These are phyloP conservation scores for Andrena trimmerana DNA, from an alignment of 2,888 invertebrate genomes.

Conservation along the genomic window DNA sequence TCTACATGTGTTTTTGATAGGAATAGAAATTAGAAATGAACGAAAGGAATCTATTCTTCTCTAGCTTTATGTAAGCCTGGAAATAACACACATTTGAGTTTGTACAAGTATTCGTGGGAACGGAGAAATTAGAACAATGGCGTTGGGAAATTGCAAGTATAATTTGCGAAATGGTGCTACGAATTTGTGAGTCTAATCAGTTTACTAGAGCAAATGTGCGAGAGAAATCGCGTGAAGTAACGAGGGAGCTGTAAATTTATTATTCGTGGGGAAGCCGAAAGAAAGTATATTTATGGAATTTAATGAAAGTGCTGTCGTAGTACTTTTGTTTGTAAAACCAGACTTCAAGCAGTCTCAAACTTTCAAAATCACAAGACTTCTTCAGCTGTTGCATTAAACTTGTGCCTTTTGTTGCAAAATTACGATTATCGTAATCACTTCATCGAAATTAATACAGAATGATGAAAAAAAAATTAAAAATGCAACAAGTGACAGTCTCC, in stretches of 20 bases:
- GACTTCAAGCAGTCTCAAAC: no score
- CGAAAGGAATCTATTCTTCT: conserved; percentile 6
- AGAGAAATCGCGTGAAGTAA: conserved; percentile 16
- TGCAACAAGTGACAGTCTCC: no score
- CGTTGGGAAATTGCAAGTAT: conserved; percentile 19
- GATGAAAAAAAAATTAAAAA: no score
- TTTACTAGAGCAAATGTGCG: conserved; percentile 10
- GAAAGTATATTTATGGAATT: background rate
- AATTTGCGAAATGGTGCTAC: conserved; percentile 20
- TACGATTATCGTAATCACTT: no score
- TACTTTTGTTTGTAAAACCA: background rate
- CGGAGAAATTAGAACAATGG: conserved; percentile 19
- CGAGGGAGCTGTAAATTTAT: background rate
- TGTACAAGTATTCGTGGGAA: background rate
- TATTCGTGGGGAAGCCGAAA: background rate
- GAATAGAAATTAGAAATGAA: background rate
- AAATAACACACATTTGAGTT: background rate
- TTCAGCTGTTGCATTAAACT: no score
- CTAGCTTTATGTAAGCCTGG: background rate
- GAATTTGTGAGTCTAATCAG: conserved; percentile 7
- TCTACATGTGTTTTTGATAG: background rate
- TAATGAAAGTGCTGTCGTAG: background rate
- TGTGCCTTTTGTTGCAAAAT: no score
- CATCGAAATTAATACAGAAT: no score
- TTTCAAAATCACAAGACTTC: no score